Conservation (phyloP, 2,797 vertebrate genomes). For the Kryptopterus vitreolus region DNA sequence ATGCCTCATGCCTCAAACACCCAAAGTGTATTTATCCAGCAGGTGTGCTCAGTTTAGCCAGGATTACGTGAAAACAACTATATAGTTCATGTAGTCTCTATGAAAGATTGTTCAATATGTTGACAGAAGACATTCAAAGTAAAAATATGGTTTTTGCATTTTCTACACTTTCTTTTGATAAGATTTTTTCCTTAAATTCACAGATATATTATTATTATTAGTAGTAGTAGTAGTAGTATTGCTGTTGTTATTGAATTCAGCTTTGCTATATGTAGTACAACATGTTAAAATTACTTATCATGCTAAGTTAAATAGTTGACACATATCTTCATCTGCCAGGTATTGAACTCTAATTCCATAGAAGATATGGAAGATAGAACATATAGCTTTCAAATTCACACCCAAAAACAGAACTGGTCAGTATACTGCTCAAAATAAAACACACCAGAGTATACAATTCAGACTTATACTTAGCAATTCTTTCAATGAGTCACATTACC, state of each 20-base stretch:
- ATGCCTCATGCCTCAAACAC: neutral
- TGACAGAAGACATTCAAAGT: neutral
- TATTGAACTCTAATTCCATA: conserved; percentile 28
- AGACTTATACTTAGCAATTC: neutral
- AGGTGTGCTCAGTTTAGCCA: neutral
- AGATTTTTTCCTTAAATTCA: too few species aligned
- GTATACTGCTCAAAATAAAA: neutral
- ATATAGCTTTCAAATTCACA: neutral
- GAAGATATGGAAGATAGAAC: neutral
- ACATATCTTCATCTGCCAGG: too few species aligned
- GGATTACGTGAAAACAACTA: neutral
- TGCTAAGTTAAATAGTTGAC: neutral
- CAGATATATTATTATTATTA: too few species aligned
- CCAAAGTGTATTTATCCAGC: neutral
- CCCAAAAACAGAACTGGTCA: neutral
- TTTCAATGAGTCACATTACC: neutral
- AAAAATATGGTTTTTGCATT: too few species aligned
- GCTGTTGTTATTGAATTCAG: too few species aligned
- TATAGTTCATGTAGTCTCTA: neutral
- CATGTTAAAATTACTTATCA: too few species aligned
- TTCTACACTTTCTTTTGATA: neutral
- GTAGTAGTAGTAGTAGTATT: too few species aligned
- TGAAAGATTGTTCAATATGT: neutral
- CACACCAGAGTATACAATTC: neutral
- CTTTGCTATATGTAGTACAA: too few species aligned